Base-by-base conservation (phyloP, 1,140 invertebrate species). In the Dendroctonus ponderosae region DNA sequence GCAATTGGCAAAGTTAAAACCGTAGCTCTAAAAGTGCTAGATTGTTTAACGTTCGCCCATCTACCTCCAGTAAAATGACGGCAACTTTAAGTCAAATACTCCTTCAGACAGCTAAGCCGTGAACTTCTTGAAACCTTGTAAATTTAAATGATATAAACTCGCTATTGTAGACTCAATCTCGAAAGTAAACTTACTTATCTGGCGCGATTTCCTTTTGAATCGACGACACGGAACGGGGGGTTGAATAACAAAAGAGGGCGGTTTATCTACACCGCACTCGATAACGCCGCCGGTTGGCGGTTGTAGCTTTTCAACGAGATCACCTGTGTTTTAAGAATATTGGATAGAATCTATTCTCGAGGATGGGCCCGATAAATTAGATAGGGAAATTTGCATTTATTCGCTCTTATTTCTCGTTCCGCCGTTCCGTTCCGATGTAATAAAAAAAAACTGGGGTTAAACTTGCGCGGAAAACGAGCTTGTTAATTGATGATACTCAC, bases 121-220 rank as follows among this genome's bases (percentile, higher is more conserved):
- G 44, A 65, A 65, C 40, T 65, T 58, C 54, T 48, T 26, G 12
- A 49, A 50, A 49, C 53, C 62, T 65, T 65, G 62, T 65, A 65
- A 65, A 65, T 65, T 65, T 65, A 65, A 65, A 65, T 65, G 62
- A 65, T 65, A 65, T 65, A 65, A 65, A 65, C 52, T 65, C 62
- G 62, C 53, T 65, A 56, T 65, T 65, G 62, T 65, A 54, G 52
- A 65, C 62, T 65, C 62, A 65, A 65, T 65, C 62, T 65, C 62
- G 39, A 65, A 65, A 65, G 62, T 65, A 65, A 65, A 65, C 62
- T 65, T 65, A 65, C 62, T 65, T 65, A 65, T 65, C 62, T 44
- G 46, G 62, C 39, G 62, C 62, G 62, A 65, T 65, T 65, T 65
- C 62, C 62, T 63, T 56, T 54, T 54, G 52, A 63, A 56, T 63